Base-by-base conservation (phyloP, 2,797 vertebrate species). In the Scarus forsteni region DNA sequence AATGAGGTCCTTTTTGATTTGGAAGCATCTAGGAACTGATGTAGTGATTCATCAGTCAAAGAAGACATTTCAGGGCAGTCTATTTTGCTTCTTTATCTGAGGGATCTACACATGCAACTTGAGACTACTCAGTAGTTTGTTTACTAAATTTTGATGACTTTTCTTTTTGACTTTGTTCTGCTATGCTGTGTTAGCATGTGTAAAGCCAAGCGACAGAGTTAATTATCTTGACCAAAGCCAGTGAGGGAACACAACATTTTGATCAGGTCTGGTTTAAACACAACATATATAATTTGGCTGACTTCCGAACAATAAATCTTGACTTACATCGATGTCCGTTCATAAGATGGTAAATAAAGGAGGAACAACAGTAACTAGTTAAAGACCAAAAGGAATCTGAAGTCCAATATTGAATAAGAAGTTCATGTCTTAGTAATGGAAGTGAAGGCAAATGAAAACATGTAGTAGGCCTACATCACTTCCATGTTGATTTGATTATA, bases 351-450 rank as follows among this genome's bases (percentile, higher is more conserved):
- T 74, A 36, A 48, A 70, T 75, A 73, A 83, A 86, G 51, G 60
- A 50, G 66, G 78, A 84, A 71, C 80, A 88, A 40, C 74, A 81
- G 50, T 61, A 35, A 66, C 15, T 4, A n/a, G 27, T 27, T 2
- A 27, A 27, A n/a, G n/a, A n/a, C 4, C 27, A 27, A 27, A 27
- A 27, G 4, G 27, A 27, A 27, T 27, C 27, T 27, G 27, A 27
- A 27, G 27, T 27, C 27, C 27, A 27, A 27, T 27, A 4, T 27
- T 27, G 27, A 27, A 27, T 27, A 27, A 2, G 27, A 27, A 27
- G 10, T 45, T 65, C 16, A 53, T 46, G 18, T 65, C 0, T 44
- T 18, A 16, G 48, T 8, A 43, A 3, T 7, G 15, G 18, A 46
- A 14, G 3, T 8, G 7, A 34, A 7, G 3, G 2, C 12, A 16